phyloP scores from a whole-genome alignment of 2,888 invertebrate species.

The Trissolcus brochymenae region DNA sequence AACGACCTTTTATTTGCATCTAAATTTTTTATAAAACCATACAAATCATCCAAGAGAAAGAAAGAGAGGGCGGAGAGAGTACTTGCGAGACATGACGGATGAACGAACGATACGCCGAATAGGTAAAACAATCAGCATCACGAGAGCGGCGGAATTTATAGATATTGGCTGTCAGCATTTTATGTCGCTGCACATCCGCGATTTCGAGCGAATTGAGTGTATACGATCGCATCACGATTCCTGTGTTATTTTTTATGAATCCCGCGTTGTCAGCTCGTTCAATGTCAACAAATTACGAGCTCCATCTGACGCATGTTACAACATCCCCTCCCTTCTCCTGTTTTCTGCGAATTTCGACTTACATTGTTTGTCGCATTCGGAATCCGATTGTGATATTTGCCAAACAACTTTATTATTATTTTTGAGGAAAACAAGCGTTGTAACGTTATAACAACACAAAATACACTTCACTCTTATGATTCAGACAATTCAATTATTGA shows the following conservation, averaged over 20 bases:
- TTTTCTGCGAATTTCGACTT: conserved; percentile 3
- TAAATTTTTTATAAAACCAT: no score
- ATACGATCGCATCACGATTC: conserved; percentile 30
- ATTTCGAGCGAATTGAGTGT: conserved; percentile 46
- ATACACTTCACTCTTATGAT: not conserved
- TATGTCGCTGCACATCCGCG: conserved; percentile 54
- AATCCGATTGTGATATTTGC: conserved; percentile 2
- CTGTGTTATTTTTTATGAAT: conserved; percentile 21
- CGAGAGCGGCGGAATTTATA: conserved; percentile 54
- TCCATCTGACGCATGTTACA: conserved; percentile 21
- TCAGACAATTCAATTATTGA: conserved; percentile 7
- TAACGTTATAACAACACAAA: no score
- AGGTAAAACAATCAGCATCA: conserved; percentile 57
- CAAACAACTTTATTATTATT: no score
- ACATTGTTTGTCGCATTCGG: conserved; percentile 16
- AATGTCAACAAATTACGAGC: conserved; percentile 48
- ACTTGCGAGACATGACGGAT: conserved; percentile 45
- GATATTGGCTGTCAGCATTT: conserved; percentile 59
- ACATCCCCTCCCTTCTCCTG: not conserved
- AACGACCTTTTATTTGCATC: no score
- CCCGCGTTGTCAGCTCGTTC: conserved; percentile 46
- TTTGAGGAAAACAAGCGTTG: no score
- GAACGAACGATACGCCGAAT: conserved; percentile 44
- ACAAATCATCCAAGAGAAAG: no score
- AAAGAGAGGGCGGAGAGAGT: not conserved